Evolutionary conservation across 2,888 invertebrate species (phyloP), one percentile per base, ranked within the genome.

Genomic region (Rutpela maculata): DNA sequence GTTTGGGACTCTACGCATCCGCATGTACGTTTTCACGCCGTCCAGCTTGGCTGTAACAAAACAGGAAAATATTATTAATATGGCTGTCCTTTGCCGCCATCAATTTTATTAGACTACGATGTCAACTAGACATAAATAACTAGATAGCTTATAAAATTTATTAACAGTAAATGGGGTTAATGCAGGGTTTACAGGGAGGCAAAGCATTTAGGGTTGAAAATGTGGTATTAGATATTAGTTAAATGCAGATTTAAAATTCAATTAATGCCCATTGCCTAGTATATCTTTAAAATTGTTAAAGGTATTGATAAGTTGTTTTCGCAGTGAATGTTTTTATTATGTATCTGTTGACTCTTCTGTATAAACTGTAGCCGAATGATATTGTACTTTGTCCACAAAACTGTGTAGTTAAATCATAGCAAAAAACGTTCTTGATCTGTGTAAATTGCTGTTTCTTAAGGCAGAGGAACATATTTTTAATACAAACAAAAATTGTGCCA

Each of bases 11-110:
- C 98, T 93, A 71, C 99, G 93, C 95, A 99, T 96, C 82, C 97
- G 93, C 99, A 99, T 99, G 90, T 99, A 99, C 4, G 98, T 99
- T 92, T 99, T 99, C 80, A 99, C 99, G 63, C 97, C 98, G 89
- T 99, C 99, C 89, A 99, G 92, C 92, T 98, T 98, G 62, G 98
- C 99, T 99, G 93, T 71, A 94, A 94, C 87, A 90, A 88, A 79
- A 77, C 56, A 70, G 38, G 69, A 69, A 5, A 11, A n/a, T n/a
- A 12, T 22, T 26, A 50, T 66, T 66, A 22, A 66, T 38, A 9
- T 1, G n/a, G 18, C 63, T 12, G 26, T 57, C 22, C 4, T 50
- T 63, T n/a, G 38, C 7, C 55, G 59, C 11, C 18, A 43, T 17
- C 65, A 18, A 22, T 43, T 62, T 35, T 50, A 67, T 26, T 55